Base-by-base conservation (phyloP, 2,888 invertebrate species). In the Gastracanthus pulcherrimus region DNA sequence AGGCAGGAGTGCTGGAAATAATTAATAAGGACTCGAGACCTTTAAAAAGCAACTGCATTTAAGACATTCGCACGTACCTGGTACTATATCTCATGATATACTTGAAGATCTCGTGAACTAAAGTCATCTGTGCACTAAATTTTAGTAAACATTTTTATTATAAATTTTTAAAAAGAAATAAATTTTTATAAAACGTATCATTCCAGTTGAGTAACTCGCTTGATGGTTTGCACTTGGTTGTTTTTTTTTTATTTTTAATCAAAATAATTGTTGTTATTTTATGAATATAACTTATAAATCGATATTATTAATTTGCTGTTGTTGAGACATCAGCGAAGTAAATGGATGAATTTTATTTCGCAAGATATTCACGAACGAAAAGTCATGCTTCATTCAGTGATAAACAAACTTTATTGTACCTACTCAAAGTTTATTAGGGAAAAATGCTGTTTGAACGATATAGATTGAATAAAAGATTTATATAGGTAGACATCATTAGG, bases 391-490 rank as follows among this genome's bases (percentile, higher is more conserved):
- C 74, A 31, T 74, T 74, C 9, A 36, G 31, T 41, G 62, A 66
- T 55, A 23, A 31, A 51, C n/a, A 62, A 60, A 66, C 4, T 74
- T 60, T 34, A 36, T 67, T n/a, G 69, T 41, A 70, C 62, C 45
- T 70, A 55, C 19, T 80, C 75, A 80, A 70, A 80, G 80, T 75
- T 70, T 80, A 80, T 36, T 51, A 13, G 29, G 62, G 64, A 62
- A 58, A 64, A 75, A 55, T 76, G 75, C 38, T 41, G 19, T 64
- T 36, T 38, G 16, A 36, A 4, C 11, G n/a, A 58, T 26, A 26
- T 36, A 23, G 16, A 64, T 62, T 26, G 41, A n/a, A 51, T 9
- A 64, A 70, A 55, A 36, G 11, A n/a, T 51, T 23, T 13, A n/a
- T n/a, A n/a, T 23, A 29, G 19, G 31, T 71, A 78, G 62, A n/a